Evolutionary conservation across 2,113 vertebrate genomes (phyloP), one percentile per base, ranked within the genome.

Genomic region (Corydoras sp.): DNA sequence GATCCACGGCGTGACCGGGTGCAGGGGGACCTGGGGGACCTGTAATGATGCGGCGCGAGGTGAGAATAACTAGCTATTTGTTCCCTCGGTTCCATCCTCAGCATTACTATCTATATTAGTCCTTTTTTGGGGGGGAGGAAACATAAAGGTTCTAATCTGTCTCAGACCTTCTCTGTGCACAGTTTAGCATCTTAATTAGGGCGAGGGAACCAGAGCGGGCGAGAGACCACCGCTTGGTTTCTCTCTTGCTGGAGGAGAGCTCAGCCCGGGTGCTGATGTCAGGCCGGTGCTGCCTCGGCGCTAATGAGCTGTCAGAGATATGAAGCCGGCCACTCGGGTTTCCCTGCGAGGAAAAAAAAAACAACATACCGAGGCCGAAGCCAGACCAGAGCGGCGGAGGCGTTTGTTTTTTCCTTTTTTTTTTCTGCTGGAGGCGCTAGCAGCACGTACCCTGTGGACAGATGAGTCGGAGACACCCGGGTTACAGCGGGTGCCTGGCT

Each of bases 301-400:
- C 84, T 88, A 90, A 90, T 89, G 88, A 90, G 86, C 87, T 90
- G 89, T 89, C 89, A 87, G 77, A 79, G 83, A 89, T 85, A 88
- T 87, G 85, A 89, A 86, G 82, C 86, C 83, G 81, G 81, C 79
- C 80, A 76, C 80, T 84, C 80, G 84, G 75, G 73, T 73, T 75
- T 64, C 58, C 69, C 80, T 82, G 67, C 82, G 76, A 82, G 83
- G 83, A 84, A 83, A 79, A n/a, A 58, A 12, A 68, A 58, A 56
- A 43, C 6, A 35, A 43, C 4, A 43, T 4, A 43, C 4, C 1
- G 35, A 29, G 61, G 72, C 83, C 81, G 85, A 90, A 83, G 81
- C 82, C 81, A 81, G 81, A 80, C 74, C 74, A 71, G 77, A 43
- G 35, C 61, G 65, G 69, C 30, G 69, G 79, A 81, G 74, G 79